These are phyloP conservation scores for Dicerorhinus sumatrensis DNA, from an alignment of 2,113 vertebrate species.

Conservation along the genomic window DNA sequence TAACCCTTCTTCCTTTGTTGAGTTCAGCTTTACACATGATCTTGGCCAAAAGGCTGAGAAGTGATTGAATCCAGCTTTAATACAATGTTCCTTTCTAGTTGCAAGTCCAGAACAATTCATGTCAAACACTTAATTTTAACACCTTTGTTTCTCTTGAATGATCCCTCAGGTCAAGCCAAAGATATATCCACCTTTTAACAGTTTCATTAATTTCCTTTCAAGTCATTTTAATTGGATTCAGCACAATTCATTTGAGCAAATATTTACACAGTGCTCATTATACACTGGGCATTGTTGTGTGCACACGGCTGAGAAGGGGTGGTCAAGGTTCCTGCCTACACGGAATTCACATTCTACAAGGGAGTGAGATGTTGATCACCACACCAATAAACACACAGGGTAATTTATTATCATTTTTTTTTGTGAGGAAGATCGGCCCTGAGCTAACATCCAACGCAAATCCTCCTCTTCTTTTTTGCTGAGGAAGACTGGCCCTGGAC, in stretches of 20 bases:
- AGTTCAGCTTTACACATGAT: too few relatives aligned
- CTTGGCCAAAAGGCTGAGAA: too few relatives aligned
- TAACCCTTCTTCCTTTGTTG: neutral
- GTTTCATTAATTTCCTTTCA: neutral
- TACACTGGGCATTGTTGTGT: neutral
- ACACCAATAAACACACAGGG: neutral
- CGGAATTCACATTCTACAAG: neutral
- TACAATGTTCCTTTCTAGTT: neutral
- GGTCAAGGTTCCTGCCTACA: neutral
- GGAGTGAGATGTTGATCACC: neutral
- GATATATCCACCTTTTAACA: neutral
- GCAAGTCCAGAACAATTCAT: neutral
- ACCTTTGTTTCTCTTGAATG: neutral
- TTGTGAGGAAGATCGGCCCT: too few relatives aligned
- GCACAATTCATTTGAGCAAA: neutral
- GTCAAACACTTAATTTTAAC: neutral
- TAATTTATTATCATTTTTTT: too few relatives aligned
- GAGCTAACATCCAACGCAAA: too few relatives aligned
- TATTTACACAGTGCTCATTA: neutral
- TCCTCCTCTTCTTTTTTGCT: too few relatives aligned
- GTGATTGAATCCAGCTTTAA: too few relatives aligned
- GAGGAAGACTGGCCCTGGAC: too few relatives aligned
- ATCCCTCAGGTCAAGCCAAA: neutral
- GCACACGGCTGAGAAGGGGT: neutral
- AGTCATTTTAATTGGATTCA: neutral